Conservation (phyloP, 2,888 invertebrate genomes). For the Heliconius cydno region DNA sequence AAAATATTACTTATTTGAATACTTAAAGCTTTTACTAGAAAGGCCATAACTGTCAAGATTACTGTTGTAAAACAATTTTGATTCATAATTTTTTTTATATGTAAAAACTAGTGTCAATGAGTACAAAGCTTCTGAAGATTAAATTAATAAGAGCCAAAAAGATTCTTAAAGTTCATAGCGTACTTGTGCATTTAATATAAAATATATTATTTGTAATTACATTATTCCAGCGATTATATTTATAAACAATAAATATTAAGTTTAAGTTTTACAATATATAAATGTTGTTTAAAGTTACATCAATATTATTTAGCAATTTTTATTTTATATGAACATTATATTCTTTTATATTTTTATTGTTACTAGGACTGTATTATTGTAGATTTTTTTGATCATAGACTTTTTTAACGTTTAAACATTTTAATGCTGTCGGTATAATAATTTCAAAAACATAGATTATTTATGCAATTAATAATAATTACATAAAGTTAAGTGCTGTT, state of each 20-base stretch:
- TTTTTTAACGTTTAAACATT: slow-evolving; percentile 5
- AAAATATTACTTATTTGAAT: too few species aligned
- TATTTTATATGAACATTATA: slow-evolving; percentile 2
- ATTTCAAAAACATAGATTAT: not conserved
- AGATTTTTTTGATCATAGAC: slow-evolving; percentile 9
- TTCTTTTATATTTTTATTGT: not conserved
- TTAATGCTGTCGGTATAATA: not conserved
- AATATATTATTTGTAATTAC: not conserved
- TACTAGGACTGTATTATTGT: not conserved
- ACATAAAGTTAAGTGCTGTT: not conserved
- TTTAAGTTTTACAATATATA: not conserved
- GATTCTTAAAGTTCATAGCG: not conserved
- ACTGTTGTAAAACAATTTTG: too few species aligned
- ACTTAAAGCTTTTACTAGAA: too few species aligned
- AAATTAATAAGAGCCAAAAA: not conserved
- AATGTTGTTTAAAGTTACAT: slow-evolving; percentile 3
- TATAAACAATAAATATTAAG: not conserved
- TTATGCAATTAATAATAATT: not conserved
- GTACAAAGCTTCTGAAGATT: not conserved
- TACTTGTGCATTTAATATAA: slow-evolving; percentile 1
- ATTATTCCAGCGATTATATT: slow-evolving; percentile 4
- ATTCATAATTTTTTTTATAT: too few species aligned
- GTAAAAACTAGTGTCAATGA: not conserved
- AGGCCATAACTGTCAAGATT: too few species aligned
- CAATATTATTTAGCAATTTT: not conserved